phyloP scores from a whole-genome alignment of 1,140 invertebrate genomes.

The Delia radicum region DNA sequence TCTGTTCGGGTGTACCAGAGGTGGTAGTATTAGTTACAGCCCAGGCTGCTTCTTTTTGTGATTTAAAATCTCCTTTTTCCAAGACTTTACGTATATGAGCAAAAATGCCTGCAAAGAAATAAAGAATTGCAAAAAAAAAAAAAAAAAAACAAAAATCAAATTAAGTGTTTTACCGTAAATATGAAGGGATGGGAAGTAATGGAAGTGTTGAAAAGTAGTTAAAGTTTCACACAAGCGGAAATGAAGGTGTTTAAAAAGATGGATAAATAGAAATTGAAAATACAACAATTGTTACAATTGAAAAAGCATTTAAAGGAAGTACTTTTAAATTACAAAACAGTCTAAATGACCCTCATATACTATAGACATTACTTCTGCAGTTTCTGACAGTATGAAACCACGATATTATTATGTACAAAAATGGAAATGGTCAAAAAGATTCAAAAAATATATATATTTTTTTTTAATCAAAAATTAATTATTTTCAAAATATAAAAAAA shows the following conservation, averaged over 20 bases:
- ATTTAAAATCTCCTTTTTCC: conserved; percentile 88
- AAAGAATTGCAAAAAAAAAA: not conserved
- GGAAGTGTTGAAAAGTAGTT: too few relatives aligned
- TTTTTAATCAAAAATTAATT: too few relatives aligned
- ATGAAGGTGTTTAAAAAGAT: not conserved
- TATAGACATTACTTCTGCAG: too few relatives aligned
- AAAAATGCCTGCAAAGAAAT: conserved; percentile 38
- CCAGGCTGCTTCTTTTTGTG: conserved; percentile 98
- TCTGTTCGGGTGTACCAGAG: conserved; percentile 85
- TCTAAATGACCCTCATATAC: too few relatives aligned
- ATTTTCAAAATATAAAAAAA: too few relatives aligned
- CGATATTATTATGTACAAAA: too few relatives aligned
- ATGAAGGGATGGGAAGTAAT: not conserved
- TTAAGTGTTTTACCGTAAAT: not conserved
- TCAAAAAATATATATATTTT: too few relatives aligned
- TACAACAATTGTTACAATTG: not conserved
- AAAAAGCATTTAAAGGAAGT: not conserved
- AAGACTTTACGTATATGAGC: conserved; percentile 56
- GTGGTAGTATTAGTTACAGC: conserved; percentile 97
- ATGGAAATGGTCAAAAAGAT: too few relatives aligned
- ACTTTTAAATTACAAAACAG: not conserved
- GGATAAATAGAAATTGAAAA: not conserved
- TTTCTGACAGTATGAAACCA: too few relatives aligned
- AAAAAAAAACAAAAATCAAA: not conserved
- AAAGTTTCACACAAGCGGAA: not conserved